phyloP scores from a whole-genome alignment of 1,140 invertebrate species.

The Drosophila prosaltans region DNA sequence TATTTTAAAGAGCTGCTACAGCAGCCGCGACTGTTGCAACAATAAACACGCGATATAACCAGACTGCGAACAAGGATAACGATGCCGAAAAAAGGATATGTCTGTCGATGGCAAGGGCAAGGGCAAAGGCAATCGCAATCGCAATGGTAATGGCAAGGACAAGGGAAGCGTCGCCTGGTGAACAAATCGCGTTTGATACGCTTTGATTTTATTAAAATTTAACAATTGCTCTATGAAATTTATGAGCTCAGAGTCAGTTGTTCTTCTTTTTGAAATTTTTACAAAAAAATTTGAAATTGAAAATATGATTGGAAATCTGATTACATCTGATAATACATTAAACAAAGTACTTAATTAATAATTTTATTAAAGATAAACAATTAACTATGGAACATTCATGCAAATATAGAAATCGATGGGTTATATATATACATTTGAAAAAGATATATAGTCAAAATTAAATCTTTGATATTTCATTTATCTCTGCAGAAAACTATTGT shows the following conservation, averaged over 20 bases:
- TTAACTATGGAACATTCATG: too few species aligned
- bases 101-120: constrained; percentile 7
- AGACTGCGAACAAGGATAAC: constrained; percentile 78
- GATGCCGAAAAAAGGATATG: constrained; percentile 54
- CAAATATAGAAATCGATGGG: too few species aligned
- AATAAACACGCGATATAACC: constrained; percentile 80
- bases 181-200: constrained; percentile 79
- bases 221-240: constrained; percentile 78
- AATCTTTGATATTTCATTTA: too few species aligned
- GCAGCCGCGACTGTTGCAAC: constrained; percentile 72
- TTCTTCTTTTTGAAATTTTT: too few species aligned
- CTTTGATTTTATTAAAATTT: constrained; percentile 82
- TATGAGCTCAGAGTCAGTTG: constrained; percentile 45
- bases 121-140: neutral
- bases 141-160: constrained; percentile 1
- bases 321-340: too few species aligned
- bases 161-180: constrained; percentile 61
- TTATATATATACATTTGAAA: too few species aligned
- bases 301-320: neutral
- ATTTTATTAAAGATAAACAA: too few species aligned
- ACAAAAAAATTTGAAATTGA: neutral
- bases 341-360: too few species aligned
- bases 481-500: too few species aligned
- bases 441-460: too few species aligned
- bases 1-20: constrained; percentile 65